These are phyloP conservation scores for Podarcis raffonei DNA, from an alignment of 2,113 vertebrate genomes.

Conservation along the genomic window DNA sequence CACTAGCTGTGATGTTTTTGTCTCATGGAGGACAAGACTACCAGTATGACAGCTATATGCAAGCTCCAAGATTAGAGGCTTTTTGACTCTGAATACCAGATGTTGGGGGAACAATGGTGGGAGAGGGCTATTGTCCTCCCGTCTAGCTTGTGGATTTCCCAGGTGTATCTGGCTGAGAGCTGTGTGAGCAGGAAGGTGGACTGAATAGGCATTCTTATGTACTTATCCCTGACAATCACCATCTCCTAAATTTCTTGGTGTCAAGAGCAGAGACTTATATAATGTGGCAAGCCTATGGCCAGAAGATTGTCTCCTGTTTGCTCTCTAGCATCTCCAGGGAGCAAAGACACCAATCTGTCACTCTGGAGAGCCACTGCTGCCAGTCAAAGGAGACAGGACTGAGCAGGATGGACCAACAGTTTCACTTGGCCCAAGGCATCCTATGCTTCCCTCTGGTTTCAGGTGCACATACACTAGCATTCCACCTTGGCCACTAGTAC, in stretches of 20 bases:
- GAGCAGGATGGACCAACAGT: not conserved
- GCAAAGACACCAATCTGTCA: not conserved
- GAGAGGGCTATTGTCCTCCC: not conserved
- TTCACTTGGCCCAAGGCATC: not conserved
- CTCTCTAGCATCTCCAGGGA: not conserved
- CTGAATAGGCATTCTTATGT: not conserved
- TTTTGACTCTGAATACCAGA: not conserved
- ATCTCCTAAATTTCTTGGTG: not conserved
- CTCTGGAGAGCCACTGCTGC: not conserved
- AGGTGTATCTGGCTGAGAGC: not conserved
- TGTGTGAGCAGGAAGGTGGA: not conserved
- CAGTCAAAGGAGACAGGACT: not conserved
- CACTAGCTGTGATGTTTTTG: not conserved
- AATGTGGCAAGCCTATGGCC: not conserved
- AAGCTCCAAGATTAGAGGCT: not conserved
- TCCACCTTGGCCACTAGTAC: not conserved
- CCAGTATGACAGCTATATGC: not conserved
- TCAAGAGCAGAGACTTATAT: not conserved
- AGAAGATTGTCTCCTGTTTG: not conserved
- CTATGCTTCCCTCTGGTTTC: not conserved
- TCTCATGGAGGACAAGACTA: not conserved
- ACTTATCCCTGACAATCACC: not conserved
- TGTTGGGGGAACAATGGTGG: not conserved
- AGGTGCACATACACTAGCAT: not conserved
- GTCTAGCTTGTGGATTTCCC: not conserved